Conservation (phyloP, 2,888 invertebrate genomes). For the Sarcophaga variegata region DNA sequence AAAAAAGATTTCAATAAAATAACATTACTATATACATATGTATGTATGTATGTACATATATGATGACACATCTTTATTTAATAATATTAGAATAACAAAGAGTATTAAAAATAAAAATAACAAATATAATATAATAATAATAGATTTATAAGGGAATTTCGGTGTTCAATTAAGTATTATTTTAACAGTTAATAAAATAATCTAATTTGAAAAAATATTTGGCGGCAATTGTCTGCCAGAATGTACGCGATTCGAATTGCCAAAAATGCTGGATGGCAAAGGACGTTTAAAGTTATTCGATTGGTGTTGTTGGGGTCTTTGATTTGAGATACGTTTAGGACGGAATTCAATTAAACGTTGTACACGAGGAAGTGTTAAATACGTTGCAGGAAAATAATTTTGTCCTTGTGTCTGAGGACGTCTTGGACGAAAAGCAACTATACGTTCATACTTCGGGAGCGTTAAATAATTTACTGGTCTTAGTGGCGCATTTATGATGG, state of each 20-base stretch:
- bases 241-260: conserved; percentile 38
- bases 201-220: conserved; percentile 62
- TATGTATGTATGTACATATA: too few relatives aligned
- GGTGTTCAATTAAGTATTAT: background rate
- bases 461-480: conserved; percentile 35
- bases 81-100: too few relatives aligned
- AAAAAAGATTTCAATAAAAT: too few relatives aligned
- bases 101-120: too few relatives aligned
- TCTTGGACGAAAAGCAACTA: conserved; percentile 45
- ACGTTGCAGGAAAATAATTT: conserved; percentile 70
- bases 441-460: conserved; percentile 36
- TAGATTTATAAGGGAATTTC: too few relatives aligned
- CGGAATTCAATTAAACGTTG: conserved; percentile 75
- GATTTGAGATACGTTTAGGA: conserved; percentile 69
- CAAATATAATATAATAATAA: too few relatives aligned
- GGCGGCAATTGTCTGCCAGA: conserved; percentile 50
- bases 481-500: conserved; percentile 69
- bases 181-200: conserved; percentile 34
- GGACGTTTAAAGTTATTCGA: conserved; percentile 52
- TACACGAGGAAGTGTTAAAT: conserved; percentile 73
- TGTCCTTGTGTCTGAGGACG: conserved; percentile 51
- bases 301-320: conserved; percentile 48
- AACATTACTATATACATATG: too few relatives aligned
- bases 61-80: too few relatives aligned
- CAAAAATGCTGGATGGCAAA: conserved; percentile 60